Conservation (phyloP, 2,113 vertebrate genomes). For the Pionites leucogaster region DNA sequence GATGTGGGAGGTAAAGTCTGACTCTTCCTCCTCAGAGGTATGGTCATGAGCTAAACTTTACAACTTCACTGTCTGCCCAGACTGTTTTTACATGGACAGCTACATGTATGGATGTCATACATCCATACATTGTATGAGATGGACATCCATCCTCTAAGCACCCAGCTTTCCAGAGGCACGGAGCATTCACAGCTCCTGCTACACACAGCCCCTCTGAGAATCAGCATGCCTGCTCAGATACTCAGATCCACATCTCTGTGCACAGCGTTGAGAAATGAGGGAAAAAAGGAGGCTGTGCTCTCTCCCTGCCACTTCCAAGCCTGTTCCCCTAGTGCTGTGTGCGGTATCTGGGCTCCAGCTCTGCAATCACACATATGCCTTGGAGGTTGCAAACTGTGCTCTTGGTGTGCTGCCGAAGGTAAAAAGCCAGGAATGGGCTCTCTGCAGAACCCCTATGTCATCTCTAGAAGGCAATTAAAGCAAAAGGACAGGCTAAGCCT, state of each 20-base stretch:
- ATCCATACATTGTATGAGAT: too few species aligned
- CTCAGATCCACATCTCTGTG: background rate
- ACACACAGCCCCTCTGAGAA: background rate
- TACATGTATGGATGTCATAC: background rate
- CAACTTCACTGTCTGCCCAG: background rate
- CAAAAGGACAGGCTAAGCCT: background rate
- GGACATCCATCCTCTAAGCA: background rate
- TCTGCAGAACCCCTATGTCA: background rate
- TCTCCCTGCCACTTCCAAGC: background rate
- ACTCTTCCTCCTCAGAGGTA: background rate
- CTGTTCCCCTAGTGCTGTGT: fast-evolving
- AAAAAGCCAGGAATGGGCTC: background rate
- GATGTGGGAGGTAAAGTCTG: fast-evolving
- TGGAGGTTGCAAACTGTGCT: background rate
- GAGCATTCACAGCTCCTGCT: background rate
- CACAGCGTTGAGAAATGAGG: background rate
- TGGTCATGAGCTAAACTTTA: background rate
- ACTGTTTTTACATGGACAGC: background rate
- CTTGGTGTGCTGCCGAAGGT: background rate
- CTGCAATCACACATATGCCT: background rate
- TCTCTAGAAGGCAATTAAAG: background rate
- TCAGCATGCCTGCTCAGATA: fast-evolving
- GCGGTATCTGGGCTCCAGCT: background rate
- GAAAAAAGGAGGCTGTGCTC: background rate
- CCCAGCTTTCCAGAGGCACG: background rate